Evolutionary conservation across 1,140 invertebrate genomes (phyloP), one percentile per base, ranked within the genome.

Genomic region (Drosophila bifasciata): DNA sequence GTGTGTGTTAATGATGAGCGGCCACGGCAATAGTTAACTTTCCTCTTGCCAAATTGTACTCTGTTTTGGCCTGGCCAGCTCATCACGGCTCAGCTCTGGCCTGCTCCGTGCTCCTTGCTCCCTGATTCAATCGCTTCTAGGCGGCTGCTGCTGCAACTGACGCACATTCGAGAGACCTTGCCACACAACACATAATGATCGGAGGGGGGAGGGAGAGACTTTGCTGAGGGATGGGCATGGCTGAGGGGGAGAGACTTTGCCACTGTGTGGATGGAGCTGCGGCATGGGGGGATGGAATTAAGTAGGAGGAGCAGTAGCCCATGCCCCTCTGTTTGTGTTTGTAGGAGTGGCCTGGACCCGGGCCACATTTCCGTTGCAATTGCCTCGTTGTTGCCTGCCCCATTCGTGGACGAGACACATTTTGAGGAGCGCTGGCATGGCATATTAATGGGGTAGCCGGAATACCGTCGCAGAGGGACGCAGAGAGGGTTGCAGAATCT

Each of bases 331-430:
- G 25, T 56, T 41, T 57, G 17, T 66, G 21, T 70, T 53, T 62
- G 52, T 58, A 43, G 55, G 57, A 69, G 69, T 75, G 66, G 66
- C 44, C 48, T 57, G 48, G 40, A 19, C 73, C 60, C n/a, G n/a
- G 68, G 55, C 43, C 74, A 77, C 73, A 85, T 86, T 86, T 86
- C 83, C 81, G 83, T 58, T 85, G 81, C 81, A 85, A 64, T 77
- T 79, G 39, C 32, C 32, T n/a, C 32, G 9, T 3, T 11, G 32
- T 36, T 36, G 32, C 11, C 32, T 13, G n/a, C 15, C 40, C 43
- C 39, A 43, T 16, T 16, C n/a, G 57, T 56, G 63, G 56, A 68
- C 57, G 68, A 76, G 76, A 73, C 46, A 78, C n/a, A n/a, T n/a
- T 55, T 74, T 51, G 68, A 81, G 72, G 78, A 85, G 83, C 73